These are phyloP conservation scores for Mormyrops boulengeri DNA, from an alignment of 2,797 vertebrate genomes.

Conservation along the genomic window DNA sequence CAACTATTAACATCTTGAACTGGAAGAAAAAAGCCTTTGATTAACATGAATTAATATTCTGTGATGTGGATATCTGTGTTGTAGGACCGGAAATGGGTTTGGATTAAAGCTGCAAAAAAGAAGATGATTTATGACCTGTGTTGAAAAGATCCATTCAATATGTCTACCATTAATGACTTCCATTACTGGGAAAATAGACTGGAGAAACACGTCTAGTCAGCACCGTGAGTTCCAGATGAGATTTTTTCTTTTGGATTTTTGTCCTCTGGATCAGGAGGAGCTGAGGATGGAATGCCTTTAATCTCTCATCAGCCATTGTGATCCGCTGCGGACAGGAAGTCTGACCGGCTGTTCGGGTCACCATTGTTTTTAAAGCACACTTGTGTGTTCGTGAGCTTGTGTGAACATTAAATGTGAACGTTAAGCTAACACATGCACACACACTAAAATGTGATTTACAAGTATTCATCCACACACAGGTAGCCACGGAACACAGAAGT, in stretches of 20 bases:
- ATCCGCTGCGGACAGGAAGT: neutral
- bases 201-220: neutral
- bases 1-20: neutral
- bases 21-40: neutral
- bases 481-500: neutral
- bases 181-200: neutral
- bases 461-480: neutral
- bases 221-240: neutral
- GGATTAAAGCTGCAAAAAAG: neutral
- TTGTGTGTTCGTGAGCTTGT: neutral
- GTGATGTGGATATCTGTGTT: neutral
- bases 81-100: neutral
- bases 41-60: neutral
- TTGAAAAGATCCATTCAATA: neutral
- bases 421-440: neutral
- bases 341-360: conserved; percentile 30
- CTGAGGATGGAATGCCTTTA: conserved; percentile 29
- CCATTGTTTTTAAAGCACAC: conserved; percentile 34
- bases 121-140: neutral
- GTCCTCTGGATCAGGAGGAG: neutral
- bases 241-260: neutral
- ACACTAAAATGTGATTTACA: neutral
- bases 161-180: neutral
- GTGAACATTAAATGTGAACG: neutral
- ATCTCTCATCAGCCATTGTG: conserved; percentile 38